These are phyloP conservation scores for Pachyrhynchus sulphureomaculatus DNA, from an alignment of 1,140 invertebrate genomes.

Conservation along the genomic window DNA sequence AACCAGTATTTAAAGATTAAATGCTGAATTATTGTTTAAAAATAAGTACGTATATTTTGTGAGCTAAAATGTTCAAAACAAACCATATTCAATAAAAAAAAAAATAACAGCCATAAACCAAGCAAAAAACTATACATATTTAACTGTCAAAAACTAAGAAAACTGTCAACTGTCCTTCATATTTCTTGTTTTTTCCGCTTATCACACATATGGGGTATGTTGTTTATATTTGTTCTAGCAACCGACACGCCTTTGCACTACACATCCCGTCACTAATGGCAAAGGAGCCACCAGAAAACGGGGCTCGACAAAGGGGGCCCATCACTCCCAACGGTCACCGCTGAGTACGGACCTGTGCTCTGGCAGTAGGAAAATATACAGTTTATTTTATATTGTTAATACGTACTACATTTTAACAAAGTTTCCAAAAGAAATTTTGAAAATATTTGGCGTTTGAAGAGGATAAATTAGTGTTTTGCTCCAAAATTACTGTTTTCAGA, in stretches of 20 bases:
- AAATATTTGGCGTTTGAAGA: too few species aligned
- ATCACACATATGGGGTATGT: conserved; percentile 50
- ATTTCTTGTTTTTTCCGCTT: conserved; percentile 17
- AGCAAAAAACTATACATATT: background rate
- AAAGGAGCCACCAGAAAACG: background rate
- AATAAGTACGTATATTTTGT: too few species aligned
- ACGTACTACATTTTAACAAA: background rate
- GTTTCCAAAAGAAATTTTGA: background rate
- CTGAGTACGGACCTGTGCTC: conserved; percentile 30
- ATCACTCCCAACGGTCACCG: background rate
- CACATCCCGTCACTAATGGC: background rate
- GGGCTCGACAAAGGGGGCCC: conserved; percentile 12
- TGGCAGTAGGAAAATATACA: conserved; percentile 18
- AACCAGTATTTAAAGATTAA: too few species aligned
- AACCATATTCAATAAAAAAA: too few species aligned
- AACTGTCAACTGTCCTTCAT: background rate
- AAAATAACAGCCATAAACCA: background rate
- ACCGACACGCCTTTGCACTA: background rate
- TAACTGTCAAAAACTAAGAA: background rate
- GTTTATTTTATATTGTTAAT: conserved; percentile 9
- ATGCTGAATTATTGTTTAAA: too few species aligned
- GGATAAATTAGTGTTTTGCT: too few species aligned
- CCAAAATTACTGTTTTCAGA: too few species aligned
- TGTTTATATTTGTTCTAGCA: conserved; percentile 47
- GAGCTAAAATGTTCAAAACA: too few species aligned